Percentiles rank a stretch among this genome's conserved stretches.
phyloP scores from a whole-genome alignment of 2,888 invertebrate genomes.

The Trichogramma dendrolimi region DNA sequence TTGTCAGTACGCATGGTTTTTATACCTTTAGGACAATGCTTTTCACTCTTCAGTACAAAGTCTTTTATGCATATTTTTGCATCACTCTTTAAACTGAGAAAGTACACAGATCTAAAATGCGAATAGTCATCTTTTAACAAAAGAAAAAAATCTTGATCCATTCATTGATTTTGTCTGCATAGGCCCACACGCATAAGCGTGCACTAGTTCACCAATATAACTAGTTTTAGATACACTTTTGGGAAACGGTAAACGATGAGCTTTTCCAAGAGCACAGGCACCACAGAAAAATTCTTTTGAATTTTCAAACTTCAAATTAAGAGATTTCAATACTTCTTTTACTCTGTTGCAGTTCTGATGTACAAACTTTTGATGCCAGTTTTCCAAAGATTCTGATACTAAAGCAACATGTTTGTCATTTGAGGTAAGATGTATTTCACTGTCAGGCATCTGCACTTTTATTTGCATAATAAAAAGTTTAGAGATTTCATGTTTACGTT shows the following conservation, averaged over 20 bases:
- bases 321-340: constrained; percentile 19
- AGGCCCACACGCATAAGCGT: constrained; percentile 22
- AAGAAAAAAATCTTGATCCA: constrained; percentile 25
- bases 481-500: neutral
- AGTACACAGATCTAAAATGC: constrained; percentile 15
- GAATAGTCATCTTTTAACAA: constrained; percentile 28
- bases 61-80: constrained; percentile 17
- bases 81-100: constrained; percentile 21
- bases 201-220: constrained; percentile 2
- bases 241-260: constrained; percentile 22
- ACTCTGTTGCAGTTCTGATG: constrained; percentile 24
- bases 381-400: constrained; percentile 2
- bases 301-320: constrained; percentile 5
- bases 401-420: constrained; percentile 10
- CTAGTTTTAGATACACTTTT: neutral
- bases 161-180: constrained; percentile 19
- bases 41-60: constrained; percentile 19
- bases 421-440: no score
- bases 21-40: constrained; percentile 17
- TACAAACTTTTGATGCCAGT: constrained; percentile 27
- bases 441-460: no score
- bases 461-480: no score
- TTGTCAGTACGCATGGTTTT: constrained; percentile 23
- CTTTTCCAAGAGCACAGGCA: constrained; percentile 3
- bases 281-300: neutral